Base-by-base conservation (phyloP, 2,113 vertebrate genomes). In the Passer domesticus region DNA sequence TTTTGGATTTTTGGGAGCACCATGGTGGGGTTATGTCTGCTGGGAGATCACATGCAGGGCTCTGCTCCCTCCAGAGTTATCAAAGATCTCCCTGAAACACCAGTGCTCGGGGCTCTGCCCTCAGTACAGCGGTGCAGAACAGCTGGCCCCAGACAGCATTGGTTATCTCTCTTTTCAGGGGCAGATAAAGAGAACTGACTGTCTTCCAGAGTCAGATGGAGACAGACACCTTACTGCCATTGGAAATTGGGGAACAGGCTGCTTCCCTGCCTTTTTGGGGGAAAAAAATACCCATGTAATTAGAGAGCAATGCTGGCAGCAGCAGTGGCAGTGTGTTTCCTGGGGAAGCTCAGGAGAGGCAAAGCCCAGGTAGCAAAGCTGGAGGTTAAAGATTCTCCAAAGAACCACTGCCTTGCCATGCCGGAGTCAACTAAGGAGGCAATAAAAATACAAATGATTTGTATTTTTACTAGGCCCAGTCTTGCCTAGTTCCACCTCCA, bases 271-370 rank as follows among this genome's bases (percentile, higher is more conserved):
- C 30, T 68, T 43, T 68, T 43, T 50, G 44, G 10, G 58, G 35
- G 66, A 14, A 31, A 39, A n/a, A 53, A 74, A 35, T 2, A 37
- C 12, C 41, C 1, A 0, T 2, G 0, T 5, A 50, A 35, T 33
- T 41, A 14, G 30, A 64, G 39, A 41, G 10, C 39, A 24, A 4
- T 6, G 46, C 15, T 53, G 46, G 33, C 73, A 56, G 11, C 1
- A 10, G 17, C 79, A 62, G 11, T 1, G 11, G 17, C 79, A 62
- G 13, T 0, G 0, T 0, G 0, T 28, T 50, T 76, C 39, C 7
- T 4, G 14, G 41, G 35, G 55, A 52, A 69, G 64, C 21, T 47
- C 72, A 13, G 64, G 21, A 56, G 49, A 56, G 37, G 68, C 35
- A 50, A 79, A 66, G 49, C 28, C 28, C 22, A 28, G 39, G 52